Conservation (phyloP, 2,797 vertebrate species). For the Neosalanx taihuensis region DNA sequence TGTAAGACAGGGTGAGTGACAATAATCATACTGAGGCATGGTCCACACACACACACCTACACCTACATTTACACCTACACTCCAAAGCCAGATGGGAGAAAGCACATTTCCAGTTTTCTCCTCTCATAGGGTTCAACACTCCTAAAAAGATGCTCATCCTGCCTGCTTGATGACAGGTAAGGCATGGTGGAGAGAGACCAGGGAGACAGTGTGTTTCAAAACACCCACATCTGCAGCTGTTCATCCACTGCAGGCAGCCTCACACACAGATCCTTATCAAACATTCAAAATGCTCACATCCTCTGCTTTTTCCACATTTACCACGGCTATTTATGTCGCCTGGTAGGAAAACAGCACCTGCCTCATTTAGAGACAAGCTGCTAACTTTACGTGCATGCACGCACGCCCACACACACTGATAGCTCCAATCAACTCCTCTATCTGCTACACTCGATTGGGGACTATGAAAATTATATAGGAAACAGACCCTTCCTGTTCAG, state of each 20-base stretch:
- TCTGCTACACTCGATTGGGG: conserved; percentile 33
- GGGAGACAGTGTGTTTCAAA: conserved; percentile 16
- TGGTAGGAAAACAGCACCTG: neutral
- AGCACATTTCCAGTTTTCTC: conserved; percentile 16
- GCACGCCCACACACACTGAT: neutral
- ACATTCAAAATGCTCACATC: conserved; percentile 13
- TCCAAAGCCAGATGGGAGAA: neutral
- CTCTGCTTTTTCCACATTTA: conserved; percentile 24
- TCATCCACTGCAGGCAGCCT: conserved; percentile 22
- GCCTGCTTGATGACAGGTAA: conserved; percentile 13
- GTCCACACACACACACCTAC: neutral
- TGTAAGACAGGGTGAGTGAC: conserved; percentile 15
- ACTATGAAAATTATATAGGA: conserved; percentile 60
- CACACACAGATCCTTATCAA: conserved; percentile 24
- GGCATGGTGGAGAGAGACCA: conserved; percentile 6
- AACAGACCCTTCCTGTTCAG: conserved; percentile 49
- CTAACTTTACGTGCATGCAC: neutral
- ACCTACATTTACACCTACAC: neutral
- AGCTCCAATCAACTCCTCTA: conserved; percentile 1
- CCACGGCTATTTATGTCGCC: conserved; percentile 21
- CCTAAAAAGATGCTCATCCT: conserved; percentile 46
- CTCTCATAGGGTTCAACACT: conserved; percentile 29
- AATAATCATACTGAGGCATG: neutral
- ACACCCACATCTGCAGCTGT: conserved; percentile 16
- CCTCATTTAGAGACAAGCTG: neutral